Conservation (phyloP, 2,888 invertebrate species). For the Callimorpha dominula region DNA sequence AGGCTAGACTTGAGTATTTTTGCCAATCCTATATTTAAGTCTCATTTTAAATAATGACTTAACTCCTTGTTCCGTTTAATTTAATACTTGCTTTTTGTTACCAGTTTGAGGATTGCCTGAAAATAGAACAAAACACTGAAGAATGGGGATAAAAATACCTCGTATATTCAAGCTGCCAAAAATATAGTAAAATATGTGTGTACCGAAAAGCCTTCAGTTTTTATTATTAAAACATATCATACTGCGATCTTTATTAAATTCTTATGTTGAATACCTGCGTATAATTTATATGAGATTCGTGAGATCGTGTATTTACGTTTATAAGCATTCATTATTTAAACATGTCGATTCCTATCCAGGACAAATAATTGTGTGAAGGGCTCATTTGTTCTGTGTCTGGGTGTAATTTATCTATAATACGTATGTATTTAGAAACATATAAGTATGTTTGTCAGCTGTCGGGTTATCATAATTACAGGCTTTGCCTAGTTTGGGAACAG, state of each 20-base stretch:
- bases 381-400: too few species aligned
- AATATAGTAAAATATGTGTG: background rate
- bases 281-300: background rate
- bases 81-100: background rate
- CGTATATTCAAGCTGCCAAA: background rate
- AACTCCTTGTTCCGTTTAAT: background rate
- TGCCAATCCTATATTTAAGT: too few species aligned
- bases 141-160: background rate
- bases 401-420: too few species aligned
- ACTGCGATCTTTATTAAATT: background rate
- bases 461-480: too few species aligned
- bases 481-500: too few species aligned
- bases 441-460: too few species aligned
- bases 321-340: too few species aligned
- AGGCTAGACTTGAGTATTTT: too few species aligned
- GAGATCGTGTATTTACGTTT: background rate
- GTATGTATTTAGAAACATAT: too few species aligned
- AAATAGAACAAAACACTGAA: background rate
- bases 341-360: too few species aligned
- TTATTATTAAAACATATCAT: constrained; percentile 6
- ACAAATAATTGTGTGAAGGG: too few species aligned
- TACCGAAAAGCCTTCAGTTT: background rate
- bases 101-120: background rate
- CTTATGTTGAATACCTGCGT: background rate
- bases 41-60: too few species aligned